Conservation (phyloP, 2,113 vertebrate genomes). For the Tiliqua scincoides region DNA sequence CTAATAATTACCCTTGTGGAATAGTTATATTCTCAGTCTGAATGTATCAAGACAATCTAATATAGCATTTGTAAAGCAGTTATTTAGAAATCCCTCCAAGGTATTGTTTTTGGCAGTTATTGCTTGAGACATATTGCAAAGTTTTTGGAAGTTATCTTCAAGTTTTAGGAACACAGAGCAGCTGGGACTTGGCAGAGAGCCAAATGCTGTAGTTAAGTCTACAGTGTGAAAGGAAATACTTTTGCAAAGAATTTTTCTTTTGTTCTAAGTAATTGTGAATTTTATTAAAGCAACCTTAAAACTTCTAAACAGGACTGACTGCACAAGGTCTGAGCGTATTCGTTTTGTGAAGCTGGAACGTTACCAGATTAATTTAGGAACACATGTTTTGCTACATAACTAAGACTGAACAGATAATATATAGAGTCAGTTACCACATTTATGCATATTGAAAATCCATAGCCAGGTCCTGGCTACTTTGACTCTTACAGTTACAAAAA, state of each 20-base stretch:
- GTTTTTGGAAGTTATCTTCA: constrained; percentile 43
- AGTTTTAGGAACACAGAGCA: constrained; percentile 32
- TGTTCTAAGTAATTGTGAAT: constrained; percentile 42
- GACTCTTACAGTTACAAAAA: not conserved
- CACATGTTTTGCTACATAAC: constrained; percentile 22
- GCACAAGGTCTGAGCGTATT: not conserved
- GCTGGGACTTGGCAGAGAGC: constrained; percentile 31
- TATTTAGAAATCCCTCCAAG: constrained; percentile 6
- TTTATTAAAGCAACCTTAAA: constrained; percentile 45
- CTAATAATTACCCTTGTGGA: not conserved
- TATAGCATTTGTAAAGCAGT: not conserved
- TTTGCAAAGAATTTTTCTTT: constrained; percentile 33
- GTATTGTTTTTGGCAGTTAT: constrained; percentile 6
- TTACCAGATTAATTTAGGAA: constrained; percentile 15
- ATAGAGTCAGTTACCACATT: constrained; percentile 4
- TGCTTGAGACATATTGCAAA: constrained; percentile 14
- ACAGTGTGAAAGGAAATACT: constrained; percentile 40
- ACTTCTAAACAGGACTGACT: not conserved
- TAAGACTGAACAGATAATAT: constrained; percentile 38
- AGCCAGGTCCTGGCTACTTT: not conserved
- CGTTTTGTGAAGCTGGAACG: not conserved
- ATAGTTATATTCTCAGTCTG: constrained; percentile 11
- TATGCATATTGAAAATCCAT: not conserved
- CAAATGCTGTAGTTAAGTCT: constrained; percentile 37
- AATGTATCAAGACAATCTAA: not conserved